Evolutionary conservation across 2,797 vertebrate species (phyloP), one percentile per base, ranked within the genome.

Genomic region (Nannoperca obscura): DNA sequence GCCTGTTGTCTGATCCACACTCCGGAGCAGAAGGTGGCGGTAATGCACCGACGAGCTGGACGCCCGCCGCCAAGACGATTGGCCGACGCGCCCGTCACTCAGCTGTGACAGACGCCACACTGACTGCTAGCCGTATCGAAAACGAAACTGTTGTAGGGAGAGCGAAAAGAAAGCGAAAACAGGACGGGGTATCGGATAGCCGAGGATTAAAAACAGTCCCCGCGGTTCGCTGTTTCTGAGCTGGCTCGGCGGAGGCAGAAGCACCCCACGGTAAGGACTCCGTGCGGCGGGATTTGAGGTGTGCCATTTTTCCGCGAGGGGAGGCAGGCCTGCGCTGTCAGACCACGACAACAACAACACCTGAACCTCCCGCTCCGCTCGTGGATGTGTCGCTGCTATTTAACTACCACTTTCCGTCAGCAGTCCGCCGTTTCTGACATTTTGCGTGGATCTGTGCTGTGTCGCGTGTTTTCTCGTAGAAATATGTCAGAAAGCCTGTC

Each of bases 241-340:
- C 5, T 1, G 2, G 72, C n/a, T 7, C 7, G 1, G 9, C 0
- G 11, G 24, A 73, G 30, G 6, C 0, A 8, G 22, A 58, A 5
- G 38, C 47, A 20, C 4, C 14, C 3, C 12, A 57, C 66, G 66
- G 78, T 80, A 61, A 73, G 81, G 44, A 46, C 5, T 65, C 17
- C 1, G 57, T 22, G 60, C 38, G 36, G 34, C n/a, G 52, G 60
- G 47, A 64, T 54, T 63, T 59, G 36, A 54, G 72, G 59, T 57
- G 60, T 46, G 83, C 49, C 70, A 15, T 68, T 68, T 85, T 65
- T 71, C 52, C 54, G 71, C 14, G 47, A 58, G 68, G 47, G 47
- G 68, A 82, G 8, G 65, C 68, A 86, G 92, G 91, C 92, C 93
- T 84, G 55, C 55, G 77, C 78, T 91, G 90, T 90, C 76, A 87